Evolutionary conservation across 2,797 vertebrate genomes (phyloP).

Genomic region (Borostomias antarcticus): DNA sequence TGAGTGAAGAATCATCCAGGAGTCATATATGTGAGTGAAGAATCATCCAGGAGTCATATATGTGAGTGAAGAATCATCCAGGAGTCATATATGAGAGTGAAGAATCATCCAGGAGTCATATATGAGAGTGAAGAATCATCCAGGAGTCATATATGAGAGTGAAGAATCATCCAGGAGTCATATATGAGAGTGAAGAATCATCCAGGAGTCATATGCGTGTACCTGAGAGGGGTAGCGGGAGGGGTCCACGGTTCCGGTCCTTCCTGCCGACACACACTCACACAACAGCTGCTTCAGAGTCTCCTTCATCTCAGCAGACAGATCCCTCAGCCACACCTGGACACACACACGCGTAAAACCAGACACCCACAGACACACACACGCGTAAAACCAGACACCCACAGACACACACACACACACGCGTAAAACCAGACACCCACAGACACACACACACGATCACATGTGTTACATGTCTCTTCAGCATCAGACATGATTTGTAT

Average conservation of each 20-base stretch:
- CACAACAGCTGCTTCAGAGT: constrained; percentile 87
- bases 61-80: neutral
- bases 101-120: neutral
- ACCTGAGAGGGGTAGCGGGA: constrained; percentile 93
- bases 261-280: constrained; percentile 85
- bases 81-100: neutral
- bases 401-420: constrained; percentile 17
- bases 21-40: too few species aligned
- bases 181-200: neutral
- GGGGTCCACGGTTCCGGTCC: constrained; percentile 85
- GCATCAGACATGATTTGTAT: neutral
- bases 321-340: constrained; percentile 88
- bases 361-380: too few species aligned
- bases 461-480: too few species aligned
- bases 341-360: constrained; percentile 6
- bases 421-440: constrained; percentile 22
- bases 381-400: constrained; percentile 13
- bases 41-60: too few species aligned
- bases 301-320: constrained; percentile 93
- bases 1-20: too few species aligned
- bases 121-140: neutral
- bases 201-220: constrained; percentile 15
- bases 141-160: neutral
- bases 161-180: too few species aligned
- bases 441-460: constrained; percentile 6